phyloP scores from a whole-genome alignment of 2,113 vertebrate genomes.

The Psilopsiagon aurifrons region DNA sequence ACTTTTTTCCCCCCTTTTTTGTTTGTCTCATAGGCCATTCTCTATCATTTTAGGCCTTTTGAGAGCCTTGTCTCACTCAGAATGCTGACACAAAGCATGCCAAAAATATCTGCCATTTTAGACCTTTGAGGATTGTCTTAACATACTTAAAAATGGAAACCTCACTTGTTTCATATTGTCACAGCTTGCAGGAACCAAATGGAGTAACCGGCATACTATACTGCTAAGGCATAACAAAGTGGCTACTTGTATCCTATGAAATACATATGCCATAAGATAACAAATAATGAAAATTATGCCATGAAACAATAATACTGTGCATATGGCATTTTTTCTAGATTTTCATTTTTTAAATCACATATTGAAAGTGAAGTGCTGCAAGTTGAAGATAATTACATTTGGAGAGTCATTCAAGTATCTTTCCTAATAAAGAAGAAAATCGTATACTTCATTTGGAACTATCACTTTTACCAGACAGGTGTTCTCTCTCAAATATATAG shows the following conservation, averaged over 20 bases:
- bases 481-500: conserved; percentile 26
- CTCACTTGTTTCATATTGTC: not conserved
- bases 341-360: not conserved
- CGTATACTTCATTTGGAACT: not conserved
- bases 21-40: not conserved
- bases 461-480: conserved; percentile 11
- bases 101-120: not conserved
- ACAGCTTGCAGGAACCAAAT: not conserved
- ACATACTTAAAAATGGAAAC: not conserved
- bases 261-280: not conserved
- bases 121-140: not conserved
- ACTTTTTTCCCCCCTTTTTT: accelerated
- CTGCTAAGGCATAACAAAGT: not conserved
- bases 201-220: not conserved
- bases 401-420: not conserved
- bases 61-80: not conserved
- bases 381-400: not conserved
- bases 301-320: not conserved
- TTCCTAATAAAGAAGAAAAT: not conserved
- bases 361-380: not conserved
- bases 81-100: not conserved
- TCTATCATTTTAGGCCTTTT: not conserved
- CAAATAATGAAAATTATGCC: not conserved
- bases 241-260: not conserved
- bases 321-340: not conserved